Evolutionary conservation across 2,888 invertebrate species (phyloP).

Genomic region (Willowsia nigromaculata): DNA sequence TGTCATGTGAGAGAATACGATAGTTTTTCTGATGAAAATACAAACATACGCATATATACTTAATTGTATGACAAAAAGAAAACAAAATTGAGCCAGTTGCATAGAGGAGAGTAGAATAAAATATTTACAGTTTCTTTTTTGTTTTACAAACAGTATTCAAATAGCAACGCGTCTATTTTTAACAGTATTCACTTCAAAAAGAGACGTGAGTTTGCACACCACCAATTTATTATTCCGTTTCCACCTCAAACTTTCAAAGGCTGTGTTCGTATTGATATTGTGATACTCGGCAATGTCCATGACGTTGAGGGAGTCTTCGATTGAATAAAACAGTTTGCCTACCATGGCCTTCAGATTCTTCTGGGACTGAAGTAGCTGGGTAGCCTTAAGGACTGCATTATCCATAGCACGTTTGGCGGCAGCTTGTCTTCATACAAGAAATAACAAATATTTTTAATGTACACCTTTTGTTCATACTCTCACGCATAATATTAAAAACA

Average conservation of each 20-base stretch:
- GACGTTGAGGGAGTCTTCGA: constrained; percentile 68
- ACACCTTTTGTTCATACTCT: too few species aligned
- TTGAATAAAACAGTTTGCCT: constrained; percentile 70
- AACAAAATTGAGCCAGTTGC: not conserved
- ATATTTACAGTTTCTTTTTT: not conserved
- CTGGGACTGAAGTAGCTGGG: constrained; percentile 58
- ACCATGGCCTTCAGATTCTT: constrained; percentile 45
- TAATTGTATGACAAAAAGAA: too few species aligned
- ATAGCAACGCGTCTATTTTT: constrained; percentile 49
- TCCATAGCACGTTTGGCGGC: constrained; percentile 65
- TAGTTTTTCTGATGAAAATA: not conserved
- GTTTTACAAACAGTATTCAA: not conserved
- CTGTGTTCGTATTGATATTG: constrained; percentile 32
- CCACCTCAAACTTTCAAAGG: constrained; percentile 72
- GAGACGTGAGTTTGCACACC: constrained; percentile 70
- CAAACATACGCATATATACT: too few species aligned
- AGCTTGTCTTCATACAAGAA: constrained; percentile 58
- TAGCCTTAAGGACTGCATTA: constrained; percentile 70
- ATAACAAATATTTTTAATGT: not conserved
- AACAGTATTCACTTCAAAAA: constrained; percentile 67
- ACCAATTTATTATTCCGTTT: constrained; percentile 67
- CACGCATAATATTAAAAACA: too few species aligned
- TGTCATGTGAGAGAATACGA: not conserved
- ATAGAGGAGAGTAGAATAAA: not conserved
- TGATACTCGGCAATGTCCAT: constrained; percentile 65